Base-by-base conservation (phyloP, 2,888 invertebrate species). In the Pseudolycoriella hygida region DNA sequence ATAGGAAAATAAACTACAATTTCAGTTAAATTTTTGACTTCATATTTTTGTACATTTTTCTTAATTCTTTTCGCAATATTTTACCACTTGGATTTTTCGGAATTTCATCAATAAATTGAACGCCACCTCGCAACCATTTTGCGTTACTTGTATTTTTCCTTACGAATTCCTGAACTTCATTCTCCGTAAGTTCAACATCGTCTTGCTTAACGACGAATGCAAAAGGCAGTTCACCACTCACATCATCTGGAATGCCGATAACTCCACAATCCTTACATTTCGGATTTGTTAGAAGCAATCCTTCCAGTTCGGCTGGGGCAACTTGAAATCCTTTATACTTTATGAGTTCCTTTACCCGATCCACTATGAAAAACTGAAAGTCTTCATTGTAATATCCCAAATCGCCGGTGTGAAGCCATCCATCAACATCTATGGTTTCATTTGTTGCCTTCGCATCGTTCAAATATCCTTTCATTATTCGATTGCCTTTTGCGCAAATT, bases 321-420 rank as follows among this genome's bases (percentile, higher is more conserved):
- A 85, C 83, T 73, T 85, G 80, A 56, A 77, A 82, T 40, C 80
- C 88, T 61, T 90, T 89, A 57, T 86, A 88, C 61, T 92, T 92
- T 55, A 92, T 90, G 18, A 92, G 73, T 58, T 90, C 89, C 60
- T 92, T 92, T 17, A 88, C 66, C 48, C 92, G 68, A 60, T 88
- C 92, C n/a, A 34, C 34, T n/a, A 42, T 19, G 14, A 37, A 44
- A 37, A 37, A 44, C 17, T 72, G 77, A 1, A 77, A 78, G 14
- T 87, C 77, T 1, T 73, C 61, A 56, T 89, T 86, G 53, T 77
- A 84, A 60, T 83, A 86, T 1, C 82, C 89, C 51, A 90, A 67
- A 60, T 92, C 90, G 0, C 89, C 89, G 30, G 80, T 76, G 51
- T 76, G 73, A 11, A 83, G 60, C 74, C 77, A 92, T 1, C 88